phyloP scores from a whole-genome alignment of 92 coral and sea anemone species.

The Anthopleura xanthogrammica region DNA sequence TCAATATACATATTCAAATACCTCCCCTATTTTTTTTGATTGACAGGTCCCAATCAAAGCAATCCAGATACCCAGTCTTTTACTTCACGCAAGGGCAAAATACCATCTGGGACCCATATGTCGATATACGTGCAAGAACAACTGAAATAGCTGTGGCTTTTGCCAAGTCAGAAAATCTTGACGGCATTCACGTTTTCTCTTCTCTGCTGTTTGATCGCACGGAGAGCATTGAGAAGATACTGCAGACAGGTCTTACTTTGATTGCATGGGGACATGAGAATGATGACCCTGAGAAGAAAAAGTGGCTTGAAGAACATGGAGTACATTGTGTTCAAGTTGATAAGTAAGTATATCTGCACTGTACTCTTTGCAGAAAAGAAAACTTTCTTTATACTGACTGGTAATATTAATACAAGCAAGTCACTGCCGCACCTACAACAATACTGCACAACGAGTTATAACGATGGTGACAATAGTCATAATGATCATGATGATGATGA shows the following conservation, averaged over 20 bases:
- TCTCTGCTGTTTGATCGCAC: constrained; percentile 34
- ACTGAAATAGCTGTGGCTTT: constrained; percentile 40
- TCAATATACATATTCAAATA: background rate
- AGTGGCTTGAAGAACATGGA: constrained; percentile 39
- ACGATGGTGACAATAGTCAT: too few relatives aligned
- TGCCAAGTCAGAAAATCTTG: constrained; percentile 41
- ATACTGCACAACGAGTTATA: too few relatives aligned
- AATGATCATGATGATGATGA: too few relatives aligned
- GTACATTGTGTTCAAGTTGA: constrained; percentile 40
- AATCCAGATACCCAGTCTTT: constrained; percentile 44
- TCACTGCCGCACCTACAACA: background rate
- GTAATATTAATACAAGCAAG: too few relatives aligned
- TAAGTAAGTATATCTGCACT: constrained; percentile 30
- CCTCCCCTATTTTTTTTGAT: background rate
- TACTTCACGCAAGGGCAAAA: constrained; percentile 38
- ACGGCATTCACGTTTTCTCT: constrained; percentile 45
- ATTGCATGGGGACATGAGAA: constrained; percentile 42
- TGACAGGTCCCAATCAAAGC: constrained; percentile 43
- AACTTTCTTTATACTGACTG: too few relatives aligned
- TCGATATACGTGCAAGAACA: constrained; percentile 46
- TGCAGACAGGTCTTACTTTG: constrained; percentile 28
- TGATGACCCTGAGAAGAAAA: constrained; percentile 32
- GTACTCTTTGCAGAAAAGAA: background rate
- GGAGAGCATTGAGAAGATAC: constrained; percentile 35
- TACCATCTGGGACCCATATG: constrained; percentile 26